Evolutionary conservation across 1,140 invertebrate genomes (phyloP), one percentile per base, ranked within the genome.

Genomic region (Patella vulgata): DNA sequence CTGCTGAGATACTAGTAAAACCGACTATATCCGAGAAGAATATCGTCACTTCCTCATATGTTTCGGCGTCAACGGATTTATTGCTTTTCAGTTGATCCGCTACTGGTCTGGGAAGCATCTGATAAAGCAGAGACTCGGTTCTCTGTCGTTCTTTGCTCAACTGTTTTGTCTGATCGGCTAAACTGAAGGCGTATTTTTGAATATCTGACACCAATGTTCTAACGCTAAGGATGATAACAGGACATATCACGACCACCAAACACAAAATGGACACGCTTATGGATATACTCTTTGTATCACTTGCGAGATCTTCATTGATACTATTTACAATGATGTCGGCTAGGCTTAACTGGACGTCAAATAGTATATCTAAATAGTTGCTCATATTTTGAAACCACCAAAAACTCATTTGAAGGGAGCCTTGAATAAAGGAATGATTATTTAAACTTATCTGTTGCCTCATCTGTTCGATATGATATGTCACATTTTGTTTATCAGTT

Each of bases 1-100:
- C 89, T 0, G 91, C 90, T 0, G 90, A 91, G 3, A 93, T 79
- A 46, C 88, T 87, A 1, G 91, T 92, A 73, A 93, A 93, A 1
- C 91, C 92, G 5, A 93, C 91, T 66, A 93, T 91, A 73, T 93
- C 91, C 71, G 91, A 92, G 80, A 93, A 93, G 25, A 83, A 74
- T n/a, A 86, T 79, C 27, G 85, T 86, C 0, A 83, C 82, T 43
- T 75, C 77, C 28, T 78, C 75, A 63, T 81, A 86, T 27, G 78
- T 76, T 59, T 85, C 84, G 0, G 85, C 84, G 8, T 82, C 66
- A 3, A 86, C 78, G 28, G 76, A 64, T 48, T 79, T 73, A 33
- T 81, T 81, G 30, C 74, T 70, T 63, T 85, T 85, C 2, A 86
- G 66, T 58, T 83, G 79, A 52, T 85, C 82, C 8, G 85, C 85